Base-by-base conservation (phyloP, 2,113 vertebrate species). In the Pionites leucogaster region DNA sequence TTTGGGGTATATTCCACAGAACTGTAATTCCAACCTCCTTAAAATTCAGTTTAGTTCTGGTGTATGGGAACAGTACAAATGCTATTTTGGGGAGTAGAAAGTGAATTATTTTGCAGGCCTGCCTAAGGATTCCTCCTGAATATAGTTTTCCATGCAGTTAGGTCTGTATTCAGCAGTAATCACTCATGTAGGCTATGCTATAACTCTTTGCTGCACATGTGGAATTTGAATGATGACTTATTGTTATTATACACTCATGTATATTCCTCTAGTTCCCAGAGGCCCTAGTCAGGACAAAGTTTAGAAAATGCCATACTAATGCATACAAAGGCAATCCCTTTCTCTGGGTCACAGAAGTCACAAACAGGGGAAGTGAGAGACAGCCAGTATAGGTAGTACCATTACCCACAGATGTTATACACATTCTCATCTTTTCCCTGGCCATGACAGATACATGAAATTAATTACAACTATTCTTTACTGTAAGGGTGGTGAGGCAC, bases 1-100 rank as follows among this genome's bases (percentile, higher is more conserved):
- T 95, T 91, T n/a, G 77, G 77, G 77, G 69, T 60, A 55, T 95
- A 93, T 87, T 50, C 72, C 88, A 69, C 42, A 62, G 65, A 92
- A 91, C 24, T 67, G 82, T 86, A 96, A 92, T 92, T 95, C 82
- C 95, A 96, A 69, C 42, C 81, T 87, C 94, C 94, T 96, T 91
- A 92, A 96, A 95, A 95, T 93, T 88, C 64, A 57, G 17, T 89
- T 97, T 88, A 90, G 75, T 95, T 91, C 78, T 95, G 78, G 39
- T 91, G 44, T 53, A 76, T 88, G 93, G 41, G 82, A 96, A 77
- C 37, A 23, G 6, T 44, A 49, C 35, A 94, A 79, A 62, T 82
- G 62, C 25, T 95, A 49, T 88, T 97, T 96, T 82, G 47, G 37
- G 49, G 67, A 82, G 52, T 39, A 85, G 63, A 82, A 90, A 77